These are phyloP conservation scores for Hydropotes inermis DNA, from an alignment of 2,113 vertebrate species.

Conservation along the genomic window DNA sequence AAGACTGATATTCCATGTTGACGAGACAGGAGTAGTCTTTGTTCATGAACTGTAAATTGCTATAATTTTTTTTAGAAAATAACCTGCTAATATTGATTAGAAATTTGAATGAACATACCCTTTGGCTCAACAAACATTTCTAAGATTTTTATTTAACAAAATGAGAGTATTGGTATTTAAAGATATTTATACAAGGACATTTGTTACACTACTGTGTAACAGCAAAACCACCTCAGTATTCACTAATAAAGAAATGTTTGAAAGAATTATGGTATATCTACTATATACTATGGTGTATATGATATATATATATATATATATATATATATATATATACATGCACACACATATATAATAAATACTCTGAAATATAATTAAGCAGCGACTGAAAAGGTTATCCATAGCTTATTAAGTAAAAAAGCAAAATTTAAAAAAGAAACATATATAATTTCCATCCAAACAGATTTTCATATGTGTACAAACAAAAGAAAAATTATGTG, in stretches of 20 bases:
- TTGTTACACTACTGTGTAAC: not conserved
- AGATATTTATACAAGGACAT: not conserved
- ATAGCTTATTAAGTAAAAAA: not conserved
- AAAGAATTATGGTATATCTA: not conserved
- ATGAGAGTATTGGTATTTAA: not conserved
- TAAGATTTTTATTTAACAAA: not conserved
- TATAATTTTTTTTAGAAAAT: not conserved
- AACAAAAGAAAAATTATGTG: constrained; percentile 5
- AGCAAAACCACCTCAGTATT: not conserved
- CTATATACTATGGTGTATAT: not conserved
- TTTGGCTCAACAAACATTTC: not conserved
- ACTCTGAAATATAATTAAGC: not conserved
- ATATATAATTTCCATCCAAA: not conserved
- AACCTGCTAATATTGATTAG: not conserved
- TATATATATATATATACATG: not conserved
- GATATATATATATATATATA: not conserved
- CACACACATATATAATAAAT: not conserved
- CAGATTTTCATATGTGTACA: not conserved
- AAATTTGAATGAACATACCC: not conserved
- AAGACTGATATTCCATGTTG: not conserved
- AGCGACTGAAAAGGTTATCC: not conserved
- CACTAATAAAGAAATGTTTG: not conserved
- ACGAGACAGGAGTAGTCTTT: not conserved
- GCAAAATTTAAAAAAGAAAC: not conserved
- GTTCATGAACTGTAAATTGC: not conserved